phyloP scores from a whole-genome alignment of 2,888 invertebrate genomes.

The Agrypnus murinus region DNA sequence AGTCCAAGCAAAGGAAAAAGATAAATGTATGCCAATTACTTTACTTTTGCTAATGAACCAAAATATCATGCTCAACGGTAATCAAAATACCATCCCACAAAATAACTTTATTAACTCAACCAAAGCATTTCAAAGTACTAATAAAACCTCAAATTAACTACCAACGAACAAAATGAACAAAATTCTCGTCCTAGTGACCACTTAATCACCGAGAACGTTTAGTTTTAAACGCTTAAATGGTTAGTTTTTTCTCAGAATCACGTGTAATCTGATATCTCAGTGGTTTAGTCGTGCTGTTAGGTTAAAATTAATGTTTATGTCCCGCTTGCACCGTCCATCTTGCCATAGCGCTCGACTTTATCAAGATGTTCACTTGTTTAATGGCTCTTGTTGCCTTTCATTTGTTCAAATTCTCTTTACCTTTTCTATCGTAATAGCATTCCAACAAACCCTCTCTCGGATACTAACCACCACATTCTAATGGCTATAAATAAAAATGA shows the following conservation, averaged over 20 bases:
- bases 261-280: slow-evolving; percentile 70
- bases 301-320: slow-evolving; percentile 72
- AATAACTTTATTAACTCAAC: slow-evolving; percentile 50
- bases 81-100: slow-evolving; percentile 45
- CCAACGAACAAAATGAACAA: slow-evolving; percentile 59
- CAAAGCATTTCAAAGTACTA: slow-evolving; percentile 50
- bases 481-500: too few relatives aligned
- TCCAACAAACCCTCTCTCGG: not conserved
- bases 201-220: slow-evolving; percentile 65
- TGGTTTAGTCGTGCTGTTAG: slow-evolving; percentile 68
- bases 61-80: slow-evolving; percentile 37
- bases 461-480: too few relatives aligned
- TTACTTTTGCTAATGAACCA: slow-evolving; percentile 45
- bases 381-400: slow-evolving; percentile 69
- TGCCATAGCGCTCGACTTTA: slow-evolving; percentile 68
- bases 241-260: slow-evolving; percentile 68
- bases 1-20: slow-evolving; percentile 6
- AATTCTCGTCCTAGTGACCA: slow-evolving; percentile 64
- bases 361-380: slow-evolving; percentile 73
- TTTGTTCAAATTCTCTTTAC: slow-evolving; percentile 61
- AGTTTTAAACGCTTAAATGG: slow-evolving; percentile 64
- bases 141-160: slow-evolving; percentile 54
- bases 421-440: slow-evolving; percentile 45
- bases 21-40: slow-evolving; percentile 38
- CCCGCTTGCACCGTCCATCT: slow-evolving; percentile 69